A percentile compares a stretch with the other conserved stretches of the same genome.
These are phyloP conservation scores for Hoplodrina ambigua DNA, from an alignment of 2,888 invertebrate species.

Conservation along the genomic window DNA sequence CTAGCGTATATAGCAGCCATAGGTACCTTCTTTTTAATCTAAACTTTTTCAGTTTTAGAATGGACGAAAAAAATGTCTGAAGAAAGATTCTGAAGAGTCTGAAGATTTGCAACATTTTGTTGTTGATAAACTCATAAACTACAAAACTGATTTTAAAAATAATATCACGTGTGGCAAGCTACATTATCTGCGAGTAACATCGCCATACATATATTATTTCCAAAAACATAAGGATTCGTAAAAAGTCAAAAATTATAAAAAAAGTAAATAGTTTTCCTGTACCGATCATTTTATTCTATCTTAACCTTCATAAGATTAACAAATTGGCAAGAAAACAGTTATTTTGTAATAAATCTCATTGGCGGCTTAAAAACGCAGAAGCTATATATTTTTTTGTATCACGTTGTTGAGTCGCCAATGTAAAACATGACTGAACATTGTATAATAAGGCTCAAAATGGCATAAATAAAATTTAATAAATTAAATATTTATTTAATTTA, in stretches of 20 bases:
- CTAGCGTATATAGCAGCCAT: constrained; percentile 1
- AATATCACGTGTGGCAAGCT: too few relatives aligned
- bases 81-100: too few relatives aligned
- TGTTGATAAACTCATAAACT: too few relatives aligned
- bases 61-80: too few relatives aligned
- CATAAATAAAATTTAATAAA: constrained; percentile 64
- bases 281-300: neutral
- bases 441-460: constrained; percentile 64
- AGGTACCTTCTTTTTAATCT: neutral
- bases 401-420: constrained; percentile 46
- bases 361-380: constrained; percentile 35
- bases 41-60: neutral
- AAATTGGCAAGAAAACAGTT: constrained; percentile 39
- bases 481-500: constrained; percentile 39
- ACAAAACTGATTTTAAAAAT: too few relatives aligned
- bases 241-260: neutral
- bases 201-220: too few relatives aligned
- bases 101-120: too few relatives aligned
- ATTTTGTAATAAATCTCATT: constrained; percentile 38
- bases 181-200: too few relatives aligned
- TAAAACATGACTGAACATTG: constrained; percentile 55
- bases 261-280: constrained; percentile 10
- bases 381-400: constrained; percentile 38
- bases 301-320: constrained; percentile 16
- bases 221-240: too few relatives aligned